Base-by-base conservation (phyloP, 2,797 vertebrate species). In the Sebastes miniatus region DNA sequence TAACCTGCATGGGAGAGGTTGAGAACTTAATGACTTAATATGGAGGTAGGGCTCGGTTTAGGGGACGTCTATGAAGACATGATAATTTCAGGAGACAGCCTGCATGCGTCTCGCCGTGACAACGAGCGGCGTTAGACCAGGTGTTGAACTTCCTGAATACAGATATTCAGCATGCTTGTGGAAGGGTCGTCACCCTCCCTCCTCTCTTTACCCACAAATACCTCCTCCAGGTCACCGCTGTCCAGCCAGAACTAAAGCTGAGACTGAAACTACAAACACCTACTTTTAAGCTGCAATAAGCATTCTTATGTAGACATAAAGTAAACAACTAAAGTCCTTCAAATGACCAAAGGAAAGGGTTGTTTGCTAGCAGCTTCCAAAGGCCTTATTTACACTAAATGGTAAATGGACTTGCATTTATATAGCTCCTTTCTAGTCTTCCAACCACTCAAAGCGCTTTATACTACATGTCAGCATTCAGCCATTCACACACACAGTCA, bases 61-160 rank as follows among this genome's bases (percentile, higher is more conserved):
- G 92, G 89, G 93, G 92, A 94, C 90, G 89, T 94, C 88, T 84
- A 89, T 92, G 95, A 97, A 96, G 96, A 97, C 93, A 90, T 96
- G 95, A 95, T 93, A 84, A 93, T 93, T 93, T 90, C 82, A 88
- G 92, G 89, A 93, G 91, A 94, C 93, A 65, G 86, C n/a, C 67
- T 63, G 67, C 64, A 58, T 80, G 63, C 52, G 27, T 0, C 68
- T 95, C 85, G 88, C 88, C 87, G 85, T 92, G 91, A 94, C 92
- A 92, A 93, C 91, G 85, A 91, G 62, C 79, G 89, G 89, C 90
- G 73, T 36, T 14, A 77, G 88, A 96, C 96, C 97, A 98, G 97
- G 96, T 98, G 97, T 97, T 96, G 91, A 87, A 86, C 94, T 96
- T 97, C 96, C 97, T 96, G 96, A 95, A 96, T 95, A 97, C 93